Evolutionary conservation across 2,888 invertebrate species (phyloP).

Genomic region (Sesia apiformis): DNA sequence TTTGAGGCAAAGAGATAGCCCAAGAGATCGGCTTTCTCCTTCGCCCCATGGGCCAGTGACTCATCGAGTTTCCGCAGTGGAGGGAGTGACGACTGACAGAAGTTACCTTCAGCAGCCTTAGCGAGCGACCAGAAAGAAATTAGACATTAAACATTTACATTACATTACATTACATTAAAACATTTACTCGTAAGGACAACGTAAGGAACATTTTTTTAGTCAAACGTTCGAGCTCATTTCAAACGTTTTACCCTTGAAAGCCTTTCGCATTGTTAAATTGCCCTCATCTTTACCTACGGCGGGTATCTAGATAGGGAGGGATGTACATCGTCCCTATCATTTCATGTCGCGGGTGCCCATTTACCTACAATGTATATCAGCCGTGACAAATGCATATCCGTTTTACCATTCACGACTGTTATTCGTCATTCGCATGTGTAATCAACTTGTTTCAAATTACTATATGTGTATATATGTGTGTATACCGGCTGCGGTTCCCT

Average conservation of each 20-base stretch:
- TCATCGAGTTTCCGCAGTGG: too few relatives aligned
- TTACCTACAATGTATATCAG: not conserved
- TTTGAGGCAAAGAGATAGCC: too few relatives aligned
- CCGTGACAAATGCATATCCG: not conserved
- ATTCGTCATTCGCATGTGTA: slow-evolving; percentile 2
- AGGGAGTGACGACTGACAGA: too few relatives aligned
- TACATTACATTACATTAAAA: too few relatives aligned
- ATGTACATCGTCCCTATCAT: not conserved
- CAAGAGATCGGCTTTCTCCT: too few relatives aligned
- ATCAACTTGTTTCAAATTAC: not conserved
- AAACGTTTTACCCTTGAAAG: not conserved
- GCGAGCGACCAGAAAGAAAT: too few relatives aligned
- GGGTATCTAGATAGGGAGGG: not conserved
- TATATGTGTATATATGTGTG: not conserved
- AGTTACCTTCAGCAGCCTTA: too few relatives aligned
- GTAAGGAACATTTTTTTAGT: too few relatives aligned
- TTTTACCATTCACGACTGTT: slow-evolving; percentile 1
- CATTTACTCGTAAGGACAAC: too few relatives aligned
- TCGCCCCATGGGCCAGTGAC: too few relatives aligned
- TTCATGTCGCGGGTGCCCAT: not conserved
- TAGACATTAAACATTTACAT: too few relatives aligned
- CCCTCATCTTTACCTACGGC: not conserved
- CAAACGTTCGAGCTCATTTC: not conserved
- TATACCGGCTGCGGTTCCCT: not conserved
- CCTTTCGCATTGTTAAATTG: not conserved